Conservation (phyloP, 2,888 invertebrate genomes). For the Taphrorychus bicolor region DNA sequence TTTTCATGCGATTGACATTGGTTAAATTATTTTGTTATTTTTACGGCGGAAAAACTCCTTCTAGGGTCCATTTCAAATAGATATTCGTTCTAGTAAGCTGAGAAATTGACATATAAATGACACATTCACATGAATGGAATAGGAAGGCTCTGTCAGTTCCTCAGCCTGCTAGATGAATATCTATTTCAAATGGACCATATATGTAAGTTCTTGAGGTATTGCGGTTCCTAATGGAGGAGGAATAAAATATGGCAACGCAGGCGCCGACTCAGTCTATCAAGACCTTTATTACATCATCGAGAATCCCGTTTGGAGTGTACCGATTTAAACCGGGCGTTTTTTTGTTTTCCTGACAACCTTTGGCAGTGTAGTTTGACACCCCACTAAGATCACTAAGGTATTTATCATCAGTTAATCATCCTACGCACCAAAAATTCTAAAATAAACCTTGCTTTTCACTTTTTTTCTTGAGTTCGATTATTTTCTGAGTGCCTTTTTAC, state of each 20-base stretch:
- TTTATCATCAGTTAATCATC: background rate
- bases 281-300: constrained; percentile 39
- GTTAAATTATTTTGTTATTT: too few relatives aligned
- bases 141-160: too few relatives aligned
- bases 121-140: too few relatives aligned
- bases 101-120: too few relatives aligned
- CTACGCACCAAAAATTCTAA: background rate
- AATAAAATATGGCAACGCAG: constrained; percentile 27
- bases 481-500: background rate
- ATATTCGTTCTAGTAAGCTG: too few relatives aligned
- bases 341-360: constrained; percentile 29
- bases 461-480: background rate
- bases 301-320: constrained; percentile 33
- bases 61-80: too few relatives aligned
- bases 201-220: background rate
- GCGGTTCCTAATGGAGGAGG: background rate
- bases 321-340: constrained; percentile 35
- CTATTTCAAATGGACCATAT: too few relatives aligned
- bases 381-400: constrained; percentile 23
- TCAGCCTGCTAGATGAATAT: too few relatives aligned
- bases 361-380: constrained; percentile 23
- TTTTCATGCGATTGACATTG: too few relatives aligned
- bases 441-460: background rate
- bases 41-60: too few relatives aligned
- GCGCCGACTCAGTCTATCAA: constrained; percentile 36